A percentile compares a stretch with the other conserved stretches of the same genome.
Evolutionary conservation across 2,888 invertebrate genomes (phyloP).

Genomic region (Xanthorhoe spadicearia): DNA sequence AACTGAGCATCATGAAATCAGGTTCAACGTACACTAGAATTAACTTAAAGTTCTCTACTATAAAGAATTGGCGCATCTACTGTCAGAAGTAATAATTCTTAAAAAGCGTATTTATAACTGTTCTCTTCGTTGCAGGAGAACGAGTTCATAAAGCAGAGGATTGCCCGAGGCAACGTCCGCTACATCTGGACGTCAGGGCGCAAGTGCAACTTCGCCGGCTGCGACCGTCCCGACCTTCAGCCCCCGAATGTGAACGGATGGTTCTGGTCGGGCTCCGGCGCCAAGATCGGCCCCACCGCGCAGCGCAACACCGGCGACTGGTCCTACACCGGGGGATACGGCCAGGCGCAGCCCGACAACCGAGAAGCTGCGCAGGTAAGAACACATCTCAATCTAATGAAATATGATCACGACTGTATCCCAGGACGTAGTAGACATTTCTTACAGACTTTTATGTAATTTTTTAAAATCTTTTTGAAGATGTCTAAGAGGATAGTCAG

Average conservation of each 20-base stretch:
- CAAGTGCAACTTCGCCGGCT: conserved; percentile 96
- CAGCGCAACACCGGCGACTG: conserved; percentile 96
- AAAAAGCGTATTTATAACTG: neutral
- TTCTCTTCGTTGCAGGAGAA: conserved; percentile 84
- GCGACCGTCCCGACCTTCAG: conserved; percentile 92
- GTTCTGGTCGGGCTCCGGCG: conserved; percentile 98
- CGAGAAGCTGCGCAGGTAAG: conserved; percentile 94
- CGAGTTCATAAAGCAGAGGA: conserved; percentile 94
- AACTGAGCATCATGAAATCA: no score
- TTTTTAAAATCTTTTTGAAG: no score
- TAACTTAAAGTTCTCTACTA: no score
- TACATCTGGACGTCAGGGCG: conserved; percentile 97
- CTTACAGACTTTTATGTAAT: no score
- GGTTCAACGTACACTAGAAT: no score
- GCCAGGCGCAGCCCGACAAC: conserved; percentile 95
- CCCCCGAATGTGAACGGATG: conserved; percentile 94
- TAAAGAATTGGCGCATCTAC: neutral
- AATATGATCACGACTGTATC: no score
- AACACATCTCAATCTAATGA: neutral
- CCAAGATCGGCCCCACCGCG: conserved; percentile 94
- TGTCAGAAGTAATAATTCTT: neutral
- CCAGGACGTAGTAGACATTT: no score
- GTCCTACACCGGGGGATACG: conserved; percentile 94
- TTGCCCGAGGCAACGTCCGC: conserved; percentile 90
- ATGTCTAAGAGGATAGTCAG: no score